Evolutionary conservation across 2,113 vertebrate genomes (phyloP), one percentile per base, ranked within the genome.

Genomic region (Euleptes europaea): DNA sequence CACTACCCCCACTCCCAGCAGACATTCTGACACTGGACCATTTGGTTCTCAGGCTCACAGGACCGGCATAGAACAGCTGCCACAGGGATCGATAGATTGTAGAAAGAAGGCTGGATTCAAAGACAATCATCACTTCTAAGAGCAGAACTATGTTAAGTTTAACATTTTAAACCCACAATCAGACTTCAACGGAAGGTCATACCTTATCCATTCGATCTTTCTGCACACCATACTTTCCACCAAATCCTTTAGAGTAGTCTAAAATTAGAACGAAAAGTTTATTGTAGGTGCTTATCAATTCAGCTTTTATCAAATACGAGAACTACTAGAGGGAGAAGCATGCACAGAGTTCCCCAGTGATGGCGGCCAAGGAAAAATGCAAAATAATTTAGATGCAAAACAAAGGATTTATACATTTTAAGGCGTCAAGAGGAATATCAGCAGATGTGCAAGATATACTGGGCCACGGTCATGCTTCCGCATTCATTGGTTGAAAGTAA

Each of bases 181-280:
- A 5, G 8, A 7, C 2, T 15, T 28, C 1, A 47, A 83, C 17
- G 12, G 14, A 14, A 1, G 1, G 1, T 9, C 88, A 84, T 86
- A 99, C 99, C 97, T 99, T 99, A 84, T 99, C 99, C 99, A 99
- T 99, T 1, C 98, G 95, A 89, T 99, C 99, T 54, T 97, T 98
- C 96, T 99, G 98, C 31, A 99, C 97, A 0, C 99, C 99, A 1
- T 96, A 99, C 7, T 99, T 99, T 19, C 99, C 99, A 75, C 98
- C 98, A 80, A 99, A 99, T 15, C 99, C 99, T 93, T 97, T 97
- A 0, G 98, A 97, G 54, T 99, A 99, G 95, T 99, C 99, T 99
- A 96, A 51, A 96, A 95, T 0, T 66, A 84, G 72, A 79, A 0
- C 51, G 78, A 83, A 4, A 15, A 2, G 49, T n/a, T 88, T 21